Evolutionary conservation across 2,888 invertebrate species (phyloP).

Genomic region (Cataglyphis cursor): DNA sequence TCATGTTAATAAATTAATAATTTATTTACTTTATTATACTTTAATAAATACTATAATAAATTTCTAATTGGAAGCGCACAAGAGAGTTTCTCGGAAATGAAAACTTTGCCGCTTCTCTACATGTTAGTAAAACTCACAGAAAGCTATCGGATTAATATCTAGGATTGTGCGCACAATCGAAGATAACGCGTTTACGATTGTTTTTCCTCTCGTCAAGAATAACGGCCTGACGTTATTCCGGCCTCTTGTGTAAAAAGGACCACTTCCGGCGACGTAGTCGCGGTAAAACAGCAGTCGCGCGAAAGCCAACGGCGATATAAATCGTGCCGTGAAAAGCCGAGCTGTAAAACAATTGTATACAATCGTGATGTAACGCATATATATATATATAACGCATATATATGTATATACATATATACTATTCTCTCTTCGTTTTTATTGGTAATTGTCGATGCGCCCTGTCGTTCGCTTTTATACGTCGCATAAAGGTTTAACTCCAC

Average conservation of each 20-base stretch:
- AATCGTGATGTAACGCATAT: constrained; percentile 17
- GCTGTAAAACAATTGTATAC: constrained; percentile 54
- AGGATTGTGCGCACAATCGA: constrained; percentile 33
- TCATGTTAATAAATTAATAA: background rate
- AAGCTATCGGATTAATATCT: constrained; percentile 38
- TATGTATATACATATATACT: too few species aligned
- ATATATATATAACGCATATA: background rate
- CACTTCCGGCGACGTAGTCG: constrained; percentile 41
- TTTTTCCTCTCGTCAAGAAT: constrained; percentile 34
- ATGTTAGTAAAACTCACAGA: background rate
- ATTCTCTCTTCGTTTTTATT: constrained; percentile 27
- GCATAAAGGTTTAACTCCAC: constrained; percentile 13
- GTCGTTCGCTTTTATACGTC: constrained; percentile 32
- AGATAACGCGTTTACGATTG: constrained; percentile 42
- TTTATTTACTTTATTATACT: constrained; percentile 9
- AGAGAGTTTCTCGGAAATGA: background rate
- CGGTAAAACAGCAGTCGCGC: constrained; percentile 34
- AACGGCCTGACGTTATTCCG: constrained; percentile 52
- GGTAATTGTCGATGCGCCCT: constrained; percentile 44
- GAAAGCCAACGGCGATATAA: constrained; percentile 45
- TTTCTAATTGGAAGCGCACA: background rate
- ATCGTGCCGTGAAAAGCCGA: constrained; percentile 35
- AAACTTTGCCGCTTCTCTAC: background rate
- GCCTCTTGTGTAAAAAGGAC: constrained; percentile 38
- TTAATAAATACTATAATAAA: constrained; percentile 1